Percentiles rank a stretch among this genome's conserved stretches.
These are phyloP conservation scores for Zaprionus bogoriensis DNA, from an alignment of 2,888 invertebrate genomes.

Conservation along the genomic window DNA sequence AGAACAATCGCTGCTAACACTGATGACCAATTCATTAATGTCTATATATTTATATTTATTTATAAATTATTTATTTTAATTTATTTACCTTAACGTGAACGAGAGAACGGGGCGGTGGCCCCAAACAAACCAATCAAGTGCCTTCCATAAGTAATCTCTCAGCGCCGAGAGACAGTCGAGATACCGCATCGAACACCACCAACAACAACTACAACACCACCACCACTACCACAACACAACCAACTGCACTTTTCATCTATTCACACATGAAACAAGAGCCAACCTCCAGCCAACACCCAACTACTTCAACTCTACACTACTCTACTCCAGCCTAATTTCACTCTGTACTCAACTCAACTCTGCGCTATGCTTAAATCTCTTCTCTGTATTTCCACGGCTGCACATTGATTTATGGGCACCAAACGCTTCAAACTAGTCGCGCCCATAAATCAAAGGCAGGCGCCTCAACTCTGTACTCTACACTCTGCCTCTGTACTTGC, in stretches of 20 bases:
- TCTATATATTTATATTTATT: constrained; percentile 77
- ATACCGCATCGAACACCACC: constrained; percentile 28
- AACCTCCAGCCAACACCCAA: constrained; percentile 40
- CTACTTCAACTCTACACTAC: constrained; percentile 12
- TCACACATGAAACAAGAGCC: constrained; percentile 38
- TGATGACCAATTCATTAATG: constrained; percentile 64
- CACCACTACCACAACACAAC: constrained; percentile 22
- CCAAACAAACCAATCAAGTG: constrained; percentile 53
- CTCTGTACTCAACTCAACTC: constrained; percentile 9
- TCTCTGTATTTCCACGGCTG: constrained; percentile 47
- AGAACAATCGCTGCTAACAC: constrained; percentile 62
- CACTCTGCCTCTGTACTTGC: constrained; percentile 40
- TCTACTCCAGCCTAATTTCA: too few relatives aligned
- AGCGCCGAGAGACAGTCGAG: constrained; percentile 38
- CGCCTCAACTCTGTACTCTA: constrained; percentile 38
- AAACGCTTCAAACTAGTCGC: constrained; percentile 81
- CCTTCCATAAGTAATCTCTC: constrained; percentile 62
- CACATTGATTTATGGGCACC: constrained; percentile 63
- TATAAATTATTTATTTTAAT: constrained; percentile 82
- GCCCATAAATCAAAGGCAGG: constrained; percentile 64
- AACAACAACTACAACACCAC: constrained; percentile 10
- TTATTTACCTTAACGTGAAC: constrained; percentile 77
- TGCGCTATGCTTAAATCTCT: constrained; percentile 22
- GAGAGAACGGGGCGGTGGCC: constrained; percentile 46
- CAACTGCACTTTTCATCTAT: constrained; percentile 57